Evolutionary conservation across 2,113 vertebrate genomes (phyloP).

Genomic region (Dipodomys merriami): DNA sequence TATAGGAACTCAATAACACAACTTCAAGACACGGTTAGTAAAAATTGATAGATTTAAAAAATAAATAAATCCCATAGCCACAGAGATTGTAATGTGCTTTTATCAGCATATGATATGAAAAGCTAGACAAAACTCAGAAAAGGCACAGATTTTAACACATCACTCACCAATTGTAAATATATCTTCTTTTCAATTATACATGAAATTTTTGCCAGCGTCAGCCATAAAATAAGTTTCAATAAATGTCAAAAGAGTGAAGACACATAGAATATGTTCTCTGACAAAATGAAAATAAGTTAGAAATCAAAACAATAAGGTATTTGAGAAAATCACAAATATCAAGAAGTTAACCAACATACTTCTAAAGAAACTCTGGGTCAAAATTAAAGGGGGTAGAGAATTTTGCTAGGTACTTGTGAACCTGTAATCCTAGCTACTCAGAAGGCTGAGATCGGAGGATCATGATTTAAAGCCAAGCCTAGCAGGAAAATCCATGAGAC

Average conservation of each 20-base stretch:
- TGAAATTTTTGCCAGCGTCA: neutral
- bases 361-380: slow-evolving; percentile 9
- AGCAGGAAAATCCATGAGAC: no score
- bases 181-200: slow-evolving; percentile 32
- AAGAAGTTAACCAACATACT: slow-evolving; percentile 9
- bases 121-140: slow-evolving; percentile 27
- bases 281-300: slow-evolving; percentile 39
- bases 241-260: slow-evolving; percentile 28
- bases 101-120: neutral
- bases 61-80: slow-evolving; percentile 19
- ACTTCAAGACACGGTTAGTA: neutral
- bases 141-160: neutral
- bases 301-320: slow-evolving; percentile 15
- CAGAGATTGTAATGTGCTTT: neutral
- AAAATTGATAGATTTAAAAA: slow-evolving; percentile 23
- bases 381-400: neutral
- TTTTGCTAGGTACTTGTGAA: no score
- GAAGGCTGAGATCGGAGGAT: no score
- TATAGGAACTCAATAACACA: neutral
- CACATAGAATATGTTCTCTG: neutral
- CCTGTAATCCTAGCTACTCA: no score
- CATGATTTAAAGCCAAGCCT: no score
- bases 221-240: slow-evolving; percentile 27
- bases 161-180: neutral
- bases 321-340: slow-evolving; percentile 44